These are phyloP conservation scores for Peromyscus leucopus DNA, from an alignment of 2,113 vertebrate species.

Conservation along the genomic window DNA sequence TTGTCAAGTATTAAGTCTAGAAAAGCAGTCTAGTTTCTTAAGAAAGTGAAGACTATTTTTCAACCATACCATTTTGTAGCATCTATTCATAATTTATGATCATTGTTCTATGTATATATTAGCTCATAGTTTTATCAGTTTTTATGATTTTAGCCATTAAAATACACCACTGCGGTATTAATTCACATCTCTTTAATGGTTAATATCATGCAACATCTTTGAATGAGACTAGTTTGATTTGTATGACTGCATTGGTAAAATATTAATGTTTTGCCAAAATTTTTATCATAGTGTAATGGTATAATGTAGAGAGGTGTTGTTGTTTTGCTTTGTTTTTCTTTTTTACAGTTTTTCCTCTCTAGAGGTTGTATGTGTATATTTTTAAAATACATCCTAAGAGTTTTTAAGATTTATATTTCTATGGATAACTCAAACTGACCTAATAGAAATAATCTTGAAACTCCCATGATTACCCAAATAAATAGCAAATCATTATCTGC, in stretches of 20 bases:
- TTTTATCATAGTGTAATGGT: background rate
- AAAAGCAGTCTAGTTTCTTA: background rate
- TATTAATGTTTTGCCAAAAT: background rate
- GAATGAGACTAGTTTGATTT: background rate
- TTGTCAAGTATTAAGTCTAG: background rate
- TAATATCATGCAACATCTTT: background rate
- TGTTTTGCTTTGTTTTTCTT: background rate
- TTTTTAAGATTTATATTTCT: slow-evolving; percentile 33
- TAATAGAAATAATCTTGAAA: slow-evolving; percentile 41
- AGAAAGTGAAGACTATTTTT: background rate
- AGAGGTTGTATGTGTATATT: background rate
- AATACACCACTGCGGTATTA: background rate
- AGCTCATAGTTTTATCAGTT: background rate
- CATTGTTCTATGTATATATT: background rate
- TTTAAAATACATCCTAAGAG: background rate
- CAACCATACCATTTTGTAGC: background rate
- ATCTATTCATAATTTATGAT: background rate
- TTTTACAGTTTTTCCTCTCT: background rate
- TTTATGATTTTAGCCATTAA: background rate
- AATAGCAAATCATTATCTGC: slow-evolving; percentile 68
- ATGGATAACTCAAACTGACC: slow-evolving; percentile 64
- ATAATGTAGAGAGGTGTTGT: background rate
- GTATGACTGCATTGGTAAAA: background rate
- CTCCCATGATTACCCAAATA: slow-evolving; percentile 49
- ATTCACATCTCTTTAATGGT: background rate